Percentiles rank a stretch among this genome's conserved stretches.
Evolutionary conservation across 2,888 invertebrate genomes (phyloP).

Genomic region (Pollenia labialis): DNA sequence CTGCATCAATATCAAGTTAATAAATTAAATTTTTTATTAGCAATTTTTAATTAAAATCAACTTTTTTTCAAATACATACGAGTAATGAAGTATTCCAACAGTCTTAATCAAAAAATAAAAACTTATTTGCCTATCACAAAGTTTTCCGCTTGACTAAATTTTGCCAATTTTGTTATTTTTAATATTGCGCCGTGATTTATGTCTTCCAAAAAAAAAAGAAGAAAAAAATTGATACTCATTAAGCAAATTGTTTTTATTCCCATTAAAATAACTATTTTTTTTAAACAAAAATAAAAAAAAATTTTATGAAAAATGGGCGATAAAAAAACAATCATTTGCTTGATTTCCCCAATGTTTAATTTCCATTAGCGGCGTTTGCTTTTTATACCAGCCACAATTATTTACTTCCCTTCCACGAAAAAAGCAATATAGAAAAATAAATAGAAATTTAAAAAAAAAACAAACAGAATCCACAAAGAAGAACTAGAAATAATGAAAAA

Average conservation of each 20-base stretch:
- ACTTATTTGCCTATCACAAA: not conserved
- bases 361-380: slow-evolving; percentile 67
- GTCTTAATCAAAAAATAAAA: not conserved
- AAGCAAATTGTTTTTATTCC: slow-evolving; percentile 64
- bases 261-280: slow-evolving; percentile 44
- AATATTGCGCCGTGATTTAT: slow-evolving; percentile 34
- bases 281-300: slow-evolving; percentile 33
- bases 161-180: slow-evolving; percentile 1
- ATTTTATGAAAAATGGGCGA: not conserved
- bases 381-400: slow-evolving; percentile 28
- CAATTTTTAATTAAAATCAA: not conserved
- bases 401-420: slow-evolving; percentile 16
- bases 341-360: slow-evolving; percentile 73
- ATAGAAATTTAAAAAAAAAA: slow-evolving; percentile 31
- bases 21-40: not conserved
- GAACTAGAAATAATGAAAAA: not conserved
- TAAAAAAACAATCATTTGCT: slow-evolving; percentile 53
- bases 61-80: not conserved
- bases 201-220: not conserved
- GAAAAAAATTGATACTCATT: slow-evolving; percentile 54
- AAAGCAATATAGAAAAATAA: slow-evolving; percentile 21
- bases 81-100: not conserved
- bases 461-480: not conserved
- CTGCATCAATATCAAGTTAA: not conserved
- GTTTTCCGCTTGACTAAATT: slow-evolving; percentile 13